These are phyloP conservation scores for Protobothrops mucrosquamatus DNA, from an alignment of 2,113 vertebrate species.

Conservation along the genomic window DNA sequence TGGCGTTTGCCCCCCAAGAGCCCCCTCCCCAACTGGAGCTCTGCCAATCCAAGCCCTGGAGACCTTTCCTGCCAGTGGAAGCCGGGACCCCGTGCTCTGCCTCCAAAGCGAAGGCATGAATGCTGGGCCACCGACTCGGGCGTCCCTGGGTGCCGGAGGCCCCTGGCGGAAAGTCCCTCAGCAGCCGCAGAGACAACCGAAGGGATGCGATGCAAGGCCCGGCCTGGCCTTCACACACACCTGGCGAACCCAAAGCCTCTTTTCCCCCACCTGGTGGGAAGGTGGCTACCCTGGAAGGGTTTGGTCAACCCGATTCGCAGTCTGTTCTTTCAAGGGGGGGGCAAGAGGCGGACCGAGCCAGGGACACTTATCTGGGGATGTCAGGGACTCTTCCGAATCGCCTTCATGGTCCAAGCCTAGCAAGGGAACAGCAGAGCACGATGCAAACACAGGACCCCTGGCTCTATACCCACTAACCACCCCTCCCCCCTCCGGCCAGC, in stretches of 20 bases:
- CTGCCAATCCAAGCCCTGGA: not conserved
- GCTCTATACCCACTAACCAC: not conserved
- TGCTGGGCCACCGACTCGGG: not conserved
- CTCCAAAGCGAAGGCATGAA: not conserved
- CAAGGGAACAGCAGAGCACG: not conserved
- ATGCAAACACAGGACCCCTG: accelerated
- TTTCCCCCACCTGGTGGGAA: not conserved
- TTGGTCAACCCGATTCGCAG: not conserved
- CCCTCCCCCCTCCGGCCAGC: accelerated
- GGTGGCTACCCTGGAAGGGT: no score
- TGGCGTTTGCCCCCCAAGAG: not conserved
- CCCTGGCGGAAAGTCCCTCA: not conserved
- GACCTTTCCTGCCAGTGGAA: not conserved
- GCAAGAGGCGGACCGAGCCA: not conserved
- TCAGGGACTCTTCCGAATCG: constrained; percentile 31
- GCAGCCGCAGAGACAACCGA: not conserved
- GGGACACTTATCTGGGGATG: constrained; percentile 20
- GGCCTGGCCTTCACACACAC: not conserved
- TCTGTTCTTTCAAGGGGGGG: not conserved
- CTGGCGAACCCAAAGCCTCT: not conserved
- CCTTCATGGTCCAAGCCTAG: constrained; percentile 16
- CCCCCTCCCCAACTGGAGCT: not conserved
- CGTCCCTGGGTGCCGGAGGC: not conserved
- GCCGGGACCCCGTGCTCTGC: not conserved
- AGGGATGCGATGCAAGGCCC: no score